Evolutionary conservation across 2,797 vertebrate genomes (phyloP), one percentile per base, ranked within the genome.

Genomic region (Rhinogobio ventralis): DNA sequence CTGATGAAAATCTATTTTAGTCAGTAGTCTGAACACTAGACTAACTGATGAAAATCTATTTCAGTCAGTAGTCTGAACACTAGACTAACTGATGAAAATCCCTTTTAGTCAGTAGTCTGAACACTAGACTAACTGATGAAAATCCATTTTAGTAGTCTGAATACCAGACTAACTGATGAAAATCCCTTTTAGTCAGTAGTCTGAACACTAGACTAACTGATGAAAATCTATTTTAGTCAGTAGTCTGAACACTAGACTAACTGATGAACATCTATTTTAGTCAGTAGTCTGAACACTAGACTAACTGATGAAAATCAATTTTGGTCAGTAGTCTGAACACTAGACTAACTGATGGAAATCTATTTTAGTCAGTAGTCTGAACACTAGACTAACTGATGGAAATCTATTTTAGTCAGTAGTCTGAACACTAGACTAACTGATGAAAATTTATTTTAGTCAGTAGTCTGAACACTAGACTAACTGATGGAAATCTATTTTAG

Each of bases 221-320:
- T 8, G n/a, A 3, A 4, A 2, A 25, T 45, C 1, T 0, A 25
- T 71, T 71, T 42, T 39, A 36, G 33, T 68, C 39, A 69, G 68
- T 45, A 15, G 39, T 71, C 13, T 25, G 3, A 25, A 71, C 7
- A 4, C 2, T 3, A 69, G 49, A 7, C 75, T 64, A 7, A 42
- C 13, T 62, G 28, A 0, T 0, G 6, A 46, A 23, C 2, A 23
- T 7, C 1, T 0, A 19, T 28, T 5, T 20, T 4, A 23, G 20
- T 46, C 23, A 55, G 19, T 33, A 51, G 45, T 79, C 30, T 2
- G 42, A 79, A 46, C 2, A 4, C 9, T 4, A 5, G 25, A 7
- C 57, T 28, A 51, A 53, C 28, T 71, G 1, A 6, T 23, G n/a
- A 68, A n/a, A 15, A 73, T 13, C 0, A 0, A 3, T 5, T 20